These are phyloP conservation scores for Ctenopoma multispine DNA, from an alignment of 2,797 vertebrate genomes.

Conservation along the genomic window DNA sequence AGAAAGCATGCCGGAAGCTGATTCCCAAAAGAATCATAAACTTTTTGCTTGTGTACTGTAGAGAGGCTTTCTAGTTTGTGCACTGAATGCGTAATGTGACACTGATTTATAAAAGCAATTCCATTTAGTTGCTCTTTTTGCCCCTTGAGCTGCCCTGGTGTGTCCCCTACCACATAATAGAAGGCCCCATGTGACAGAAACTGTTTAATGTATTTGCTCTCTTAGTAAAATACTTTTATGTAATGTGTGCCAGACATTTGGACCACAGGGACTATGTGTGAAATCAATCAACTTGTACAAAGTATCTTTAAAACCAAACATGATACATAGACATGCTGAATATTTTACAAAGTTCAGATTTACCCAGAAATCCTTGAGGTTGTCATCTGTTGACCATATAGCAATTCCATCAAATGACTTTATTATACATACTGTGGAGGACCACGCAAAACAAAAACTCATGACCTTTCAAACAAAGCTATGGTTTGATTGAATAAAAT, in stretches of 20 bases:
- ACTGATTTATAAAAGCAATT: constrained; percentile 84
- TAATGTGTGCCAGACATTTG: constrained; percentile 52
- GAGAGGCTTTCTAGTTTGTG: constrained; percentile 60
- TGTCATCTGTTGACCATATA: not conserved
- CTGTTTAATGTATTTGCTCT: constrained; percentile 73
- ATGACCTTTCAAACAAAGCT: constrained; percentile 35
- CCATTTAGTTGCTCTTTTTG: constrained; percentile 79
- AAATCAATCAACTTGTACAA: constrained; percentile 53
- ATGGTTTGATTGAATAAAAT: constrained; percentile 19
- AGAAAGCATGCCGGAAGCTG: constrained; percentile 34
- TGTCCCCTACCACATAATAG: constrained; percentile 73
- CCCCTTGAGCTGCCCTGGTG: constrained; percentile 67
- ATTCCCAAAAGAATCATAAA: constrained; percentile 75
- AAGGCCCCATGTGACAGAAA: constrained; percentile 73
- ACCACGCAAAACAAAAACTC: not conserved
- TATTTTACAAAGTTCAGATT: constrained; percentile 38
- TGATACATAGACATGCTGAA: constrained; percentile 32
- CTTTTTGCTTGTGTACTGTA: constrained; percentile 57
- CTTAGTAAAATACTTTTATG: constrained; percentile 63
- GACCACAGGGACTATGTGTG: constrained; percentile 29
- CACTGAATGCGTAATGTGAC: constrained; percentile 79
- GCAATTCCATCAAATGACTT: not conserved
- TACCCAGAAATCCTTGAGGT: constrained; percentile 4
- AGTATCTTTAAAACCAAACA: constrained; percentile 28
- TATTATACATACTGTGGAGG: not conserved